Base-by-base conservation (phyloP, 2,888 invertebrate genomes). In the Leptinotarsa peninsularis region DNA sequence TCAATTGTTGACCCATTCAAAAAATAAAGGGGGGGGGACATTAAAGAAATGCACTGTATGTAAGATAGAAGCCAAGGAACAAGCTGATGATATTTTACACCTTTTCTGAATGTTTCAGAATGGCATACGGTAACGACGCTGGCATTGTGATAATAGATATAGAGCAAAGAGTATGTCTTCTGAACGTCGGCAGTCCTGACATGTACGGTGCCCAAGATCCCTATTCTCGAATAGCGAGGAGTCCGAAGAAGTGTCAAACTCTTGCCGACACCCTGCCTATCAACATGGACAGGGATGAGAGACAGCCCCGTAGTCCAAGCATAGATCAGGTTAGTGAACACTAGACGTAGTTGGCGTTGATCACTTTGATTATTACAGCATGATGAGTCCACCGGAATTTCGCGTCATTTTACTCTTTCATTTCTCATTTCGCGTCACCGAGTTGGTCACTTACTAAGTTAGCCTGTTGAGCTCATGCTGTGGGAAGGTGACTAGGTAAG, bases 61-160 rank as follows among this genome's bases (percentile, higher is more conserved):
- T 33, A 33, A 33, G 33, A 33, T 3, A 43, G 13, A 7, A 43
- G 0, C 3, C 10, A 43, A 0, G 43, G 13, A 43, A 43, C 10
- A 43, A 43, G 10, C 43, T 43, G 10, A 43, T 43, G 27, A 23
- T 21, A 23, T 21, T 15, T 21, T 14, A 15, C 23, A 58, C 23
- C 15, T 14, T 23, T 58, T 21, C 23, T 2, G 17, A 14, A 56
- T 33, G 43, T 67, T 79, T 10, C 90, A 98, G 98, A 88, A 93
- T 99, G 94, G 96, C 98, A 85, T 98, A 98, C 91, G 98, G 98
- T 85, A 98, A 97, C 88, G 98, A 98, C 90, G 94, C 95, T 84
- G 98, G 98, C 84, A 91, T 99, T 88, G 97, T 97, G 88, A 94
- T 99, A 89, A 93, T 98, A 87, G 99, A 99, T 91, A 94, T 96